Evolutionary conservation across 2,797 vertebrate species (phyloP).

Genomic region (Pogoniulus pusillus): DNA sequence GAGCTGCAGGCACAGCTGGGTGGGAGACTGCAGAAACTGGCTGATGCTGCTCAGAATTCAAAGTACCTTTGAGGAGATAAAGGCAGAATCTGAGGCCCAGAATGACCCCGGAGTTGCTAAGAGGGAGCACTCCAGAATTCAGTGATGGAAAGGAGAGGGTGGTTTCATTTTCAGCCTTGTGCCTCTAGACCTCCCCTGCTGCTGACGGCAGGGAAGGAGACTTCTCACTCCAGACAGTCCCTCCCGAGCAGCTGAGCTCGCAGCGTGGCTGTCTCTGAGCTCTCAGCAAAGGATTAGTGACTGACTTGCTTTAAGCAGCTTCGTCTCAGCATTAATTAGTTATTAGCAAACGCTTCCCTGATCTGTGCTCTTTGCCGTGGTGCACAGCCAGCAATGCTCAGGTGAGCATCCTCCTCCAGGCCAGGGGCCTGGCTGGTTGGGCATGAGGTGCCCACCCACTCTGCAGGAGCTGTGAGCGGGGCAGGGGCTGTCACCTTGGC

Average conservation of each 20-base stretch:
- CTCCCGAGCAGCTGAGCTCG: background rate
- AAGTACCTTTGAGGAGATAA: background rate
- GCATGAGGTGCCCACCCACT: rapidly evolving
- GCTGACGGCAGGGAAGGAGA: background rate
- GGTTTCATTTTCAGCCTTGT: background rate
- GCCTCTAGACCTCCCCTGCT: background rate
- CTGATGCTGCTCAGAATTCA: rapidly evolving
- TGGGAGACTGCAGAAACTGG: background rate
- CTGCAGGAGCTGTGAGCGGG: background rate
- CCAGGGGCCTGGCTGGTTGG: rapidly evolving
- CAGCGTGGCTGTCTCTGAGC: background rate
- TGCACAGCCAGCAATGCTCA: background rate
- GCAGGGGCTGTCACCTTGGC: background rate
- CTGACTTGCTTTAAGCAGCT: background rate
- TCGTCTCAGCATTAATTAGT: background rate
- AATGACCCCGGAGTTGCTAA: background rate
- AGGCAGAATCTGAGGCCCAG: background rate
- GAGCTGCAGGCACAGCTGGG: background rate
- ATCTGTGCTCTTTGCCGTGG: rapidly evolving
- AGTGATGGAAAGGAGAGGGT: background rate
- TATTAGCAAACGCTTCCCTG: background rate
- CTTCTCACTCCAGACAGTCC: background rate
- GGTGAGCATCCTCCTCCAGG: rapidly evolving
- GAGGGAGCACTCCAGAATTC: background rate
- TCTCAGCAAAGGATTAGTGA: background rate